A percentile compares a stretch with the other conserved stretches of the same genome.
These are phyloP conservation scores for Sardinella longiceps DNA, from an alignment of 2,797 vertebrate species.

Conservation along the genomic window DNA sequence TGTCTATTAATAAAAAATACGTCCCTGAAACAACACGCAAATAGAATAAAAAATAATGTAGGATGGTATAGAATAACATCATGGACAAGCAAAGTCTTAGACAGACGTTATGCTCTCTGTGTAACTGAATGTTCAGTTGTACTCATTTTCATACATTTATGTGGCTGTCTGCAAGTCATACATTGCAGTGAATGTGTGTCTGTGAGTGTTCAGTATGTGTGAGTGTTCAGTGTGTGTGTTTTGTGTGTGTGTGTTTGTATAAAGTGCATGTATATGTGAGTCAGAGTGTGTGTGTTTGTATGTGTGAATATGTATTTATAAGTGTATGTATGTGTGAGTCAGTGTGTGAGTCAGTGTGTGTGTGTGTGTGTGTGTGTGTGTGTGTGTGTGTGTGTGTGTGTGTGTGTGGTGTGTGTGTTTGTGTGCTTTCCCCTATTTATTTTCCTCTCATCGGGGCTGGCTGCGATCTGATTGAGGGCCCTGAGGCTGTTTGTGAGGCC, in stretches of 20 bases:
- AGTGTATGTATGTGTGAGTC: not conserved
- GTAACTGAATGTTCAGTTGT: not conserved
- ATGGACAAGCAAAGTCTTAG: slow-evolving; percentile 31
- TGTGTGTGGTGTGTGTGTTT: slow-evolving; percentile 24
- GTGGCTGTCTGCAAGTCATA: not conserved
- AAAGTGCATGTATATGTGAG: no score
- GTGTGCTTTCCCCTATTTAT: slow-evolving; percentile 40
- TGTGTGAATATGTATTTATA: not conserved
- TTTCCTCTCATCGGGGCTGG: slow-evolving; percentile 47
- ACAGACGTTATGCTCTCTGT: slow-evolving; percentile 34
- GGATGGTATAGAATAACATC: not conserved
- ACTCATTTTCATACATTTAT: not conserved
- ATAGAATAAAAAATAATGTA: slow-evolving; percentile 22
- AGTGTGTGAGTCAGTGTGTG: not conserved
- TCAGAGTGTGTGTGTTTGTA: not conserved
- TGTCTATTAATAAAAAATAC: not conserved
- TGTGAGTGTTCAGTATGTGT: not conserved
- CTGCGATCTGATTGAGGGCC: slow-evolving; percentile 56
- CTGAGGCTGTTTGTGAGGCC: slow-evolving; percentile 51
- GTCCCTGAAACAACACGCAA: not conserved
- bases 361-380: not conserved
- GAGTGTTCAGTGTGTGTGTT: not conserved
- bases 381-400: not conserved
- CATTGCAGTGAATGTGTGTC: not conserved
- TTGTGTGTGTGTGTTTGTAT: not conserved